phyloP scores from a whole-genome alignment of 2,888 invertebrate species.

The Amphipyra berbera region DNA sequence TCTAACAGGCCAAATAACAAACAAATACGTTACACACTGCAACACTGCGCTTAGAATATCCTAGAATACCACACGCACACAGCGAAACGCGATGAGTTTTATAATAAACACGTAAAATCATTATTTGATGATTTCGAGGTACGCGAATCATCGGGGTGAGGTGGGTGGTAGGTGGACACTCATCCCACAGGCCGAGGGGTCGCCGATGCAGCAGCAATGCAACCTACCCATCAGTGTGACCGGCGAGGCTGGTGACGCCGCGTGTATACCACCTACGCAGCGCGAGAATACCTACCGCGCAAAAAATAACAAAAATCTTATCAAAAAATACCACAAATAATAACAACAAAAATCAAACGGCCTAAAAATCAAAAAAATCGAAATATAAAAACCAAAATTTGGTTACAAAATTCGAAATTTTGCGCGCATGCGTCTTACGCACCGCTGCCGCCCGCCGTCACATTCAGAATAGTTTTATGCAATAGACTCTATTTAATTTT shows the following conservation, averaged over 20 bases:
- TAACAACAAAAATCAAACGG: conserved; percentile 66
- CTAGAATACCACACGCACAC: conserved; percentile 52
- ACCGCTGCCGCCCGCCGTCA: conserved; percentile 84
- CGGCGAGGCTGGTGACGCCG: conserved; percentile 86
- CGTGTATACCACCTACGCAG: conserved; percentile 89
- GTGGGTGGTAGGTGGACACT: conserved; percentile 68
- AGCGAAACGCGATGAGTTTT: conserved; percentile 71
- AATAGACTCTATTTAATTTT: conserved; percentile 86
- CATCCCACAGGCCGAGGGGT: conserved; percentile 72
- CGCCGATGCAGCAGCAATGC: conserved; percentile 82
- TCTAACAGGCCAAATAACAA: conserved; percentile 72
- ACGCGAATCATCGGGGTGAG: conserved; percentile 82
- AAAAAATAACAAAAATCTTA: conserved; percentile 62
- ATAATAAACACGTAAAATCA: conserved; percentile 88
- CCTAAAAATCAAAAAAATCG: conserved; percentile 74
- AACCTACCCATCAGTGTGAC: conserved; percentile 87
- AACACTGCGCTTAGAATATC: conserved; percentile 58
- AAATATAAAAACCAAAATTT: conserved; percentile 83
- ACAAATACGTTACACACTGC: conserved; percentile 58
- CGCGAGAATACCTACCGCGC: conserved; percentile 80
- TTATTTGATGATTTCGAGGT: conserved; percentile 89
- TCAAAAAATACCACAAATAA: conserved; percentile 59
- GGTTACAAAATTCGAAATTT: conserved; percentile 84
- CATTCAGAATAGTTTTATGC: conserved; percentile 89
- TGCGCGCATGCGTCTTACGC: conserved; percentile 85